phyloP scores from a whole-genome alignment of 2,797 vertebrate genomes.

The Coregonus ussuriensis region DNA sequence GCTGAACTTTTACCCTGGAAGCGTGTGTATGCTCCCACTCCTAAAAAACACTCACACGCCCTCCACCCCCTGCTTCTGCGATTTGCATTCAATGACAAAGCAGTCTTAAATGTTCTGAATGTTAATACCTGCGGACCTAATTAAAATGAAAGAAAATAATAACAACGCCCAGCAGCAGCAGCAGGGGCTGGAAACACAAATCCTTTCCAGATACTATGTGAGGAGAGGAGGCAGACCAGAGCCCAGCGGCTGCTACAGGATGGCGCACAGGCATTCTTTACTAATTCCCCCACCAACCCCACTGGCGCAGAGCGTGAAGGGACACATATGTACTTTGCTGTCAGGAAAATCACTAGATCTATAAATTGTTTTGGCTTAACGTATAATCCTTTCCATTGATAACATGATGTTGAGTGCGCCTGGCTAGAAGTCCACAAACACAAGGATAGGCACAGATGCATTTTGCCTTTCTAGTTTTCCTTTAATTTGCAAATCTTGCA shows the following conservation, averaged over 20 bases:
- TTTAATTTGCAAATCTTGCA: slow-evolving; percentile 98
- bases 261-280: slow-evolving; percentile 51
- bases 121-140: slow-evolving; percentile 52
- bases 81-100: slow-evolving; percentile 32
- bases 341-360: slow-evolving; percentile 73
- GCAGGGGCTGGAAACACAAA: slow-evolving; percentile 50
- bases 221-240: slow-evolving; percentile 31
- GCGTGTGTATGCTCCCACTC: slow-evolving; percentile 36
- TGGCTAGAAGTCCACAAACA: slow-evolving; percentile 76
- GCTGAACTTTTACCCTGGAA: slow-evolving; percentile 63
- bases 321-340: slow-evolving; percentile 60
- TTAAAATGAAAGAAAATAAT: slow-evolving; percentile 50
- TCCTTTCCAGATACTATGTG: slow-evolving; percentile 54
- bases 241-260: slow-evolving; percentile 49
- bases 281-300: slow-evolving; percentile 62
- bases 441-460: slow-evolving; percentile 81
- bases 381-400: slow-evolving; percentile 81
- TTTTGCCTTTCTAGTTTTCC: slow-evolving; percentile 85
- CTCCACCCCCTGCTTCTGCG: slow-evolving; percentile 23
- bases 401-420: slow-evolving; percentile 73
- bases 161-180: slow-evolving; percentile 16
- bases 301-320: slow-evolving; percentile 56
- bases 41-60: slow-evolving; percentile 40
- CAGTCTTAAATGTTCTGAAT: slow-evolving; percentile 26
- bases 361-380: slow-evolving; percentile 76